Evolutionary conservation across 2,797 vertebrate species (phyloP), one percentile per base, ranked within the genome.

Genomic region (Anabacerthia variegaticeps): DNA sequence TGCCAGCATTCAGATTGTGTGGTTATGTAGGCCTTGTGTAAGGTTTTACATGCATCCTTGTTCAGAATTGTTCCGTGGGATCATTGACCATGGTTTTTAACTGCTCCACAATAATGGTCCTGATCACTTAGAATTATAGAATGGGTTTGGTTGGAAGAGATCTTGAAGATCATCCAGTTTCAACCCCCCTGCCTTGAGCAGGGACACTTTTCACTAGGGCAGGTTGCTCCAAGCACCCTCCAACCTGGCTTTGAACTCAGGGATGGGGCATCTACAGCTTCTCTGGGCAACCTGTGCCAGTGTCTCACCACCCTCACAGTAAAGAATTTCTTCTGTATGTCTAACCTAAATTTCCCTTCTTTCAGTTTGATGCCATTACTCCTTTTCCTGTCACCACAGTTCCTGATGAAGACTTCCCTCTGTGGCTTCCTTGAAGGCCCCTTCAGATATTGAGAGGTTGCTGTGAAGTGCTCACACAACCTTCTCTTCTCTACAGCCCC

Each of bases 1-100:
- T 67, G 27, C 12, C 58, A 59, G 14, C 5, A 6, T 17, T 44
- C 27, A 17, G 30, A 8, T 1, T 1, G 3, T 28, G 58, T 68
- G 34, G 20, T 26, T 89, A 3, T 5, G 6, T 30, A 43, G n/a
- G 19, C 46, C 41, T 30, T 1, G 0, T n/a, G 5, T 9, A 14
- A n/a, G 18, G 10, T 51, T 69, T 86, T 36, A 11, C 22, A 12
- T 14, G 9, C 9, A 83, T 17, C 32, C 66, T 58, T 51, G 9
- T 9, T 59, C 61, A 46, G 82, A 85, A 4, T 39, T 58, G 19
- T 44, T 85, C n/a, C 1, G 12, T 51, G 48, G 9, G 18, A 13
- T 43, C 46, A 8, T 36, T 37, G 36, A 14, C 18, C 10, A 0
- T 8, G 28, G 17, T 19, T 82, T 86, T 13, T 32, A 71, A 5